A percentile compares a stretch with the other conserved stretches of the same genome.
phyloP scores from a whole-genome alignment of 37 sponge, comb jelly and placozoan genomes.

The Hexactinellida sp. region DNA sequence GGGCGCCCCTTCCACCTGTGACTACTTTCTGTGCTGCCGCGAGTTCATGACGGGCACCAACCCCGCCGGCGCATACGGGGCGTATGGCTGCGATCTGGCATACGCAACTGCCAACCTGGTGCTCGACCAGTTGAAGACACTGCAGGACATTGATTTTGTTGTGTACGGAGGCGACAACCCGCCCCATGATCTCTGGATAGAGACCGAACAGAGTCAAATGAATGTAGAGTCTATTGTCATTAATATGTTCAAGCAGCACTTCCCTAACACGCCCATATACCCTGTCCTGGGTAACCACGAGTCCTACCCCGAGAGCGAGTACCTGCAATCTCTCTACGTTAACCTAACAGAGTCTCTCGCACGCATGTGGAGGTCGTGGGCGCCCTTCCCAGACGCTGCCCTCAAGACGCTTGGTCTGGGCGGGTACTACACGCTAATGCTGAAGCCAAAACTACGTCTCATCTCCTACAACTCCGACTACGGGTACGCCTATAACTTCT shows the following conservation, averaged over 20 bases:
- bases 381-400: slow-evolving; percentile 19
- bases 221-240: slow-evolving; percentile 32
- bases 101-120: slow-evolving; percentile 37
- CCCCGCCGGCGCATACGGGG: slow-evolving; percentile 55
- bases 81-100: slow-evolving; percentile 52
- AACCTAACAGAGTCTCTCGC: slow-evolving; percentile 30
- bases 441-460: slow-evolving; percentile 34
- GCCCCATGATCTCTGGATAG: slow-evolving; percentile 67
- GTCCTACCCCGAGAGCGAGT: slow-evolving; percentile 53
- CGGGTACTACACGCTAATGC: slow-evolving; percentile 44
- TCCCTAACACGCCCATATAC: slow-evolving; percentile 43
- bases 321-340: slow-evolving; percentile 21
- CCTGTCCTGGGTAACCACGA: slow-evolving; percentile 74
- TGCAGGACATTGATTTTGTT: slow-evolving; percentile 16
- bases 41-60: neutral
- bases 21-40: too few relatives aligned
- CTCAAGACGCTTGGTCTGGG: slow-evolving; percentile 27
- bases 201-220: slow-evolving; percentile 34
- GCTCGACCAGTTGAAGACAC: slow-evolving; percentile 18
- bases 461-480: slow-evolving; percentile 56
- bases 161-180: slow-evolving; percentile 54
- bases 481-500: slow-evolving; percentile 48
- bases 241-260: slow-evolving; percentile 25
- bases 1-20: neutral
- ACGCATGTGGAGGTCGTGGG: slow-evolving; percentile 37